Base-by-base conservation (phyloP, 2,113 vertebrate species). In the Cacatua alba region DNA sequence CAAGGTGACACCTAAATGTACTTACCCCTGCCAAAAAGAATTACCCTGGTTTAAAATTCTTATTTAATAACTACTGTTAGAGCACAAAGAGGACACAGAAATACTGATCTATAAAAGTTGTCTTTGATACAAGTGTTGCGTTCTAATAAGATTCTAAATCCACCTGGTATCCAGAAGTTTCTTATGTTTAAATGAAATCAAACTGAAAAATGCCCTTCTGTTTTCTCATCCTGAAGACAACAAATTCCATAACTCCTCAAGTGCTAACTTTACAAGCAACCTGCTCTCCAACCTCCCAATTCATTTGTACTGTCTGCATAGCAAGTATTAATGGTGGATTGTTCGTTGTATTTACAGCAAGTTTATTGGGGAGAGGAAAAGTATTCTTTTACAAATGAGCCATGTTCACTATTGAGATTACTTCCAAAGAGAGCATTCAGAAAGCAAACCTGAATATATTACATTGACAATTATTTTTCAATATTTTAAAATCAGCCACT, bases 401-500 rank as follows among this genome's bases (percentile, higher is more conserved):
- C 90, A 90, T 94, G 83, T 88, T 93, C 68, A 97, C 87, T 96
- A 74, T 28, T 91, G 76, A 94, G 87, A 91, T 95, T 94, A 97
- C 79, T 96, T 90, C 86, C 82, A 85, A 94, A 94, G 76, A 92
- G 39, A 97, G 68, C 69, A 94, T 64, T 92, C 86, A 94, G 94
- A 96, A 98, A 97, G 97, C 94, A 98, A 97, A 97, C 83, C 64
- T 90, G 69, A 96, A 97, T 97, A 97, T 97, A 94, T 90, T 95
- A 97, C 92, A 97, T 46, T 51, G 90, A 92, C 95, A 97, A 82
- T 95, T 97, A 95, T 74, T 94, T 97, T 98, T 97, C 87, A 98
- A 94, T 97, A 98, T 97, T 97, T 93, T 97, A 97, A 97, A 95
- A 96, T 95, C 68, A 33, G 91, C 79, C 96, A 97, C 82, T 97